Evolutionary conservation across 1,140 invertebrate species (phyloP).

Genomic region (Eupristina koningsbergeri): DNA sequence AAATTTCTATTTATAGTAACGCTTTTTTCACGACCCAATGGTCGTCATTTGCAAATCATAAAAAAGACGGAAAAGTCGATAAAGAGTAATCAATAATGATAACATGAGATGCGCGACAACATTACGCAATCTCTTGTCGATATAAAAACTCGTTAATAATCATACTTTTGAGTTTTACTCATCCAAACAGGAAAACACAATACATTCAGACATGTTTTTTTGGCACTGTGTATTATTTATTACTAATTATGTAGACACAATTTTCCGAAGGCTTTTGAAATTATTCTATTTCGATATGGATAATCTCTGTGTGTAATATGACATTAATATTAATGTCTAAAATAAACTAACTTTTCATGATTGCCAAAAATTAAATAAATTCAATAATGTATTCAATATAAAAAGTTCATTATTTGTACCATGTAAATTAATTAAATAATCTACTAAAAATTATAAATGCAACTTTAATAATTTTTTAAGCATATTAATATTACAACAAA

Average conservation of each 20-base stretch:
- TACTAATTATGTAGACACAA: background rate
- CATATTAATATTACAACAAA: too few relatives aligned
- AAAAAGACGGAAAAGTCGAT: slow-evolving; percentile 22
- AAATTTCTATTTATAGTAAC: background rate
- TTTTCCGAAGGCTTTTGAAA: slow-evolving; percentile 17
- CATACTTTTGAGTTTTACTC: slow-evolving; percentile 1
- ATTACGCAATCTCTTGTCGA: slow-evolving; percentile 1
- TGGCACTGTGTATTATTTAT: slow-evolving; percentile 17
- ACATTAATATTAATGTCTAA: background rate
- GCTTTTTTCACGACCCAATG: background rate
- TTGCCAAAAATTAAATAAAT: too few relatives aligned
- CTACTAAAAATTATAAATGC: too few relatives aligned
- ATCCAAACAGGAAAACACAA: background rate
- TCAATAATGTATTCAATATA: too few relatives aligned
- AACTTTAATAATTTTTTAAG: too few relatives aligned
- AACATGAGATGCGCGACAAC: slow-evolving; percentile 4
- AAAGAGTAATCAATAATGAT: slow-evolving; percentile 12
- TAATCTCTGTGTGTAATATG: background rate
- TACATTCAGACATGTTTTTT: background rate
- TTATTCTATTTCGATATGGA: background rate
- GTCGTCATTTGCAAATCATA: background rate
- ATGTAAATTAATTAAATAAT: too few relatives aligned
- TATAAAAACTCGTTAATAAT: slow-evolving; percentile 31
- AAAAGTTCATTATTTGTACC: too few relatives aligned
- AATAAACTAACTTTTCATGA: background rate